phyloP scores from a whole-genome alignment of 2,113 vertebrate genomes.

The Bungarus multicinctus region DNA sequence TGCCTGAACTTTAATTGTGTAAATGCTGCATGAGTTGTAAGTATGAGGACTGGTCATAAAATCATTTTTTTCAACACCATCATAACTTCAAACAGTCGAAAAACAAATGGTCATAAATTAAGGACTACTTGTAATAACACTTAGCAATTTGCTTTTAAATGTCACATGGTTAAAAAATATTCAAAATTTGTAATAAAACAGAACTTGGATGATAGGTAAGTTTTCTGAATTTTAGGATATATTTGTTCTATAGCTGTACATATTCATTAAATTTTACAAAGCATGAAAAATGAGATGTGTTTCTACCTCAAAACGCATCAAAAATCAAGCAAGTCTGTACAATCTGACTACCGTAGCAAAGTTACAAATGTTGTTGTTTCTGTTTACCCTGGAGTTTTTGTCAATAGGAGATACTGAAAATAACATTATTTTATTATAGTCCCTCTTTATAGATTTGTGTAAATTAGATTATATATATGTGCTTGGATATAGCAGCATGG shows the following conservation, averaged over 20 bases:
- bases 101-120: too few species aligned
- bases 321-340: background rate
- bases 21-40: too few species aligned
- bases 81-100: too few species aligned
- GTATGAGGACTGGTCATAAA: too few species aligned
- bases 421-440: background rate
- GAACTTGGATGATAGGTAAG: background rate
- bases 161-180: background rate
- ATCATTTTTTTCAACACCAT: too few species aligned
- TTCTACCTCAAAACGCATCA: background rate
- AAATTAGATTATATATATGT: background rate
- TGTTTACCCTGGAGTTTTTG: background rate
- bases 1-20: too few species aligned
- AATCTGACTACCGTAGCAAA: background rate
- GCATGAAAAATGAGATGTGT: background rate
- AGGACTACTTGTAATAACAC: background rate
- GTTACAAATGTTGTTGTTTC: background rate
- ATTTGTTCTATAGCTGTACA: background rate
- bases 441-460: background rate
- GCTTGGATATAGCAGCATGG: background rate
- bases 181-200: background rate
- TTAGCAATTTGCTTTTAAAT: background rate
- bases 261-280: background rate
- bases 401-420: background rate
- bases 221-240: background rate